Base-by-base conservation (phyloP, 2,888 invertebrate species). In the Tenthredo mesomela region DNA sequence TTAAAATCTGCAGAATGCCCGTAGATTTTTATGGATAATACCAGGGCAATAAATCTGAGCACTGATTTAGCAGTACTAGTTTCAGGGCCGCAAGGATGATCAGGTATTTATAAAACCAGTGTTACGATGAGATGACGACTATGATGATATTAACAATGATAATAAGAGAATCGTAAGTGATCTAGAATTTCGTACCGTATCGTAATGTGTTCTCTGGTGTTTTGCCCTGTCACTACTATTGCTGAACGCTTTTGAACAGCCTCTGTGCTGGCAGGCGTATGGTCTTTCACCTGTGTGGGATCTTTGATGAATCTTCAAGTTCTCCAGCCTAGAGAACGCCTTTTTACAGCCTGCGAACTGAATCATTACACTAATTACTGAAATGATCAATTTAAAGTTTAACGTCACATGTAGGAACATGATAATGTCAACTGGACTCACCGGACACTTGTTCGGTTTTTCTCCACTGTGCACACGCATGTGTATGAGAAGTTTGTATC, bases 201-300 rank as follows among this genome's bases (percentile, higher is more conserved):
- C 99, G 89, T 98, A 98, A 94, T 99, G 99, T 0, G 99, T 99
- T 89, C 99, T 95, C 94, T 99, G 99, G 94, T 99, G 99, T 93
- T 99, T 99, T 9, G 99, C 99, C 82, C 99, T 95, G 93, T 99
- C 99, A 0, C 99, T 99, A 86, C 99, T 99, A 94, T 99, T 99
- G 91, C 98, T 99, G 94, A 99, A 99, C 1, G 99, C 98, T 93
- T 99, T 99, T 75, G 96, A 94, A 93, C 99, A 99, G 84, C 97
- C 97, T 0, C 97, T 96, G 88, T 98, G 98, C 88, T 98, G 98
- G 91, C 99, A 99, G 85, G 97, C 95, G 92, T 99, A 99, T 0
- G 99, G 99, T 70, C 99, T 95, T 93, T 99, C 99, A 0, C 99
- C 99, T 0, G 98, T 99, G 93, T 99, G 98, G 1, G 98, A 98